Conservation (phyloP, 2,113 vertebrate species). For the Melospiza melodia region DNA sequence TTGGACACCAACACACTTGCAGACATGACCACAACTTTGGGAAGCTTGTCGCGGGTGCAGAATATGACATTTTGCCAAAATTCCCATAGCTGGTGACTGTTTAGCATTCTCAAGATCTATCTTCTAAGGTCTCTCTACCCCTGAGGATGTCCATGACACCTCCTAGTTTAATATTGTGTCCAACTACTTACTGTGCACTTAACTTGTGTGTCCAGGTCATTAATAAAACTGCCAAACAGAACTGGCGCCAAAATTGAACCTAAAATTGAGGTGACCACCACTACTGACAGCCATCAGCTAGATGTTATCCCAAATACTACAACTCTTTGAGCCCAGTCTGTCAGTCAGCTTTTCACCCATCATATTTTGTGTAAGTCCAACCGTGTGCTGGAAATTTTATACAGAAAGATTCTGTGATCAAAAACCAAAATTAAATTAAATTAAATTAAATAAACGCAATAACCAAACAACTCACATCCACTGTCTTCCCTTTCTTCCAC, state of each 20-base stretch:
- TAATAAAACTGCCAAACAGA: not conserved
- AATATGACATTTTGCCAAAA: not conserved
- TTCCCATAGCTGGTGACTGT: not conserved
- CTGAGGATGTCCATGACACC: fast-evolving
- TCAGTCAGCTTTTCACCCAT: not conserved
- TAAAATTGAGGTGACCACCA: not conserved
- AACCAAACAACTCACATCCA: not conserved
- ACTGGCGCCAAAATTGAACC: not conserved
- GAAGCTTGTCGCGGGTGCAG: not conserved
- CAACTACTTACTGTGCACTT: not conserved
- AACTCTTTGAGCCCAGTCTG: not conserved
- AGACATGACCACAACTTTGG: not conserved
- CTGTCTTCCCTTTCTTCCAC: not conserved
- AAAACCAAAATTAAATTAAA: not conserved
- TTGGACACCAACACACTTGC: not conserved
- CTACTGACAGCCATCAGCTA: not conserved
- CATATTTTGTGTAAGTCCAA: not conserved
- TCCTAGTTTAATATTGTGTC: not conserved
- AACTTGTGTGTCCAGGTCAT: not conserved
- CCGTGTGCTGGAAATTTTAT: not conserved
- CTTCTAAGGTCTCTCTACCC: not conserved
- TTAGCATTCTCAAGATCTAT: not conserved
- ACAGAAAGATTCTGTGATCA: not conserved
- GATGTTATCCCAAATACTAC: not conserved
- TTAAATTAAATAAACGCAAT: not conserved